Conservation (phyloP, 1,140 invertebrate species). For the Trigoniulus corallinus region DNA sequence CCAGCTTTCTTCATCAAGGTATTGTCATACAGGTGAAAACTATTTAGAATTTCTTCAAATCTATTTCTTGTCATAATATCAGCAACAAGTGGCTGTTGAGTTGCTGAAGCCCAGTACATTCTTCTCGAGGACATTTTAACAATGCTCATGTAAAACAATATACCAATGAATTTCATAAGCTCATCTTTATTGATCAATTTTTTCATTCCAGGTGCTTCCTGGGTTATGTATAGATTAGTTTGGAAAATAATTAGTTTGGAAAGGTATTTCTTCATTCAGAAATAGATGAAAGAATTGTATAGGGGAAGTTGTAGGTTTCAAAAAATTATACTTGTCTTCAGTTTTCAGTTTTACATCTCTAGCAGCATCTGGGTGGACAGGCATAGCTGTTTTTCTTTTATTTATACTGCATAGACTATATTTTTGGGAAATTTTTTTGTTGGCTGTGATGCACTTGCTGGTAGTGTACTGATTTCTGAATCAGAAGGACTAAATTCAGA, state of each 20-base stretch:
- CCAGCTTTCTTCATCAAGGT: neutral
- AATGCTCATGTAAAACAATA: constrained; percentile 4
- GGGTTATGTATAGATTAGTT: neutral
- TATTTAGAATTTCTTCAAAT: constrained; percentile 3
- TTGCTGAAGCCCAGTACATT: constrained; percentile 2
- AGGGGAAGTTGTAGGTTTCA: neutral
- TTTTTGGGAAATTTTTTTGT: neutral
- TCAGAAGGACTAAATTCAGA: neutral
- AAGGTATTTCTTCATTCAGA: neutral
- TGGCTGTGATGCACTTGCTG: neutral
- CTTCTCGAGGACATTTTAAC: neutral
- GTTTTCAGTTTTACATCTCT: neutral
- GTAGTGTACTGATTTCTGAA: neutral
- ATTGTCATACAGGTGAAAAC: constrained; percentile 3
- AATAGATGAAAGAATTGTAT: too few relatives aligned
- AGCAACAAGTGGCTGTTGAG: neutral
- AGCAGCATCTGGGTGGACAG: too few relatives aligned
- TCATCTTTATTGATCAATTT: neutral
- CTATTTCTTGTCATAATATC: neutral
- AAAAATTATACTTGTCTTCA: neutral
- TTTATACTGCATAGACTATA: constrained; percentile 1
- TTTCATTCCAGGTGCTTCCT: neutral
- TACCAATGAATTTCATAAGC: neutral
- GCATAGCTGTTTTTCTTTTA: constrained; percentile 1
- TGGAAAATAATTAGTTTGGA: too few relatives aligned